Evolutionary conservation across 2,797 vertebrate species (phyloP), one percentile per base, ranked within the genome.

Genomic region (Clarias pachynema): DNA sequence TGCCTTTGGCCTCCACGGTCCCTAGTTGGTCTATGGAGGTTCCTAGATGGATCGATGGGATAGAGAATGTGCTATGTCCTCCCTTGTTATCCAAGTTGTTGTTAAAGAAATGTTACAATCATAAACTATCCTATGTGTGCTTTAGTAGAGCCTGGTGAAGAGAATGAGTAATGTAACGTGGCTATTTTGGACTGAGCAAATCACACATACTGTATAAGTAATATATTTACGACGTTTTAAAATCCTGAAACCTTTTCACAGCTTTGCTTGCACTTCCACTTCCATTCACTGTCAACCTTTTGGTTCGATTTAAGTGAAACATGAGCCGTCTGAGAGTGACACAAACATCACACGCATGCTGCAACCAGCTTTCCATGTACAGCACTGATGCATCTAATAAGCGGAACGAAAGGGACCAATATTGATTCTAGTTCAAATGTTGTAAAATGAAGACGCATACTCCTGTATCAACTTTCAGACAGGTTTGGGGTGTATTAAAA

Each of bases 291-390:
- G 34, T 80, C 53, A 81, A 75, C 26, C 34, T 85, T 84, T 84
- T 68, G 81, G 73, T 80, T 80, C 85, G 86, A 82, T 86, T 86
- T 84, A 70, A 62, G 15, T 82, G 63, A 88, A 87, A 83, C 86
- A 78, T 72, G 80, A 80, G 74, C 63, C 87, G 82, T 62, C 34
- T 60, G 86, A 68, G 49, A 79, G 68, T 26, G 56, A 22, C 84
- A 72, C 37, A 70, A 77, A 72, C 62, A 86, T 82, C 31, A 77
- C 81, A 68, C 53, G 34, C 63, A 18, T n/a, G 77, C 16, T 63
- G 24, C 24, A 29, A 8, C 34, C 53, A 10, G 60, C 57, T 40
- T 75, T 26, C 20, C 75, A 26, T 56, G 20, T 59, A 31, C 49
- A 57, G 20, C 34, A 84, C n/a, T 34, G 7, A 59, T 7, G 22